Base-by-base conservation (phyloP, 2,113 vertebrate species). In the Narcine bancroftii region DNA sequence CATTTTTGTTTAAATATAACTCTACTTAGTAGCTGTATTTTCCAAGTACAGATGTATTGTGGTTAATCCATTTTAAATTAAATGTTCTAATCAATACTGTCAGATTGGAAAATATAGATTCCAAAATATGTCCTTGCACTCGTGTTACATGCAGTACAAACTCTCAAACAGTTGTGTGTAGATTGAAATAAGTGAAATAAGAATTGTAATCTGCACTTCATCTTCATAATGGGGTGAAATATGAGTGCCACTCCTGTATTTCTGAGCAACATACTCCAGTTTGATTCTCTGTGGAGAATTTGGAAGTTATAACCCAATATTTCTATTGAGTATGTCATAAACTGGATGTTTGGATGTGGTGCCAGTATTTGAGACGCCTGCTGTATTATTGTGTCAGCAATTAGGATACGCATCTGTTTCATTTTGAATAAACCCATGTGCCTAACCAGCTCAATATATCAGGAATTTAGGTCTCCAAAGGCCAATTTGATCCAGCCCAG, bases 351-450 rank as follows among this genome's bases (percentile, higher is more conserved):
- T 91, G 89, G 42, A 91, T 45, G 36, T 69, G 39, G 39, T 91
- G 42, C 89, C 89, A 47, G 87, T 91, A 87, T 87, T 60, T 87
- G 81, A 87, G 89, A 91, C 63, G 42, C 42, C 65, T 91, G 89
- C 63, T 69, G 89, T 91, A 91, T 69, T 91, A 29, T 91, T 69
- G 26, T 71, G 65, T 91, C 89, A 91, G 65, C 89, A 91, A 91
- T 91, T 69, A 91, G 89, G 89, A 66, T 91, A 91, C 65, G 63
- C 89, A 91, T 91, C 89, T 91, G 89, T 91, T 91, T 91, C 89
- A 91, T 91, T 91, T 91, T 91, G 89, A 91, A 91, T 91, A 69
- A 91, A 91, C 89, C 89, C 89, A 91, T 69, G 89, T 71, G 89
- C 65, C 65, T 91, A 91, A 91, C 89, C 89, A 91, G 63, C 89